These are phyloP conservation scores for Hoplodrina ambigua DNA, from an alignment of 2,888 invertebrate genomes.

Conservation along the genomic window DNA sequence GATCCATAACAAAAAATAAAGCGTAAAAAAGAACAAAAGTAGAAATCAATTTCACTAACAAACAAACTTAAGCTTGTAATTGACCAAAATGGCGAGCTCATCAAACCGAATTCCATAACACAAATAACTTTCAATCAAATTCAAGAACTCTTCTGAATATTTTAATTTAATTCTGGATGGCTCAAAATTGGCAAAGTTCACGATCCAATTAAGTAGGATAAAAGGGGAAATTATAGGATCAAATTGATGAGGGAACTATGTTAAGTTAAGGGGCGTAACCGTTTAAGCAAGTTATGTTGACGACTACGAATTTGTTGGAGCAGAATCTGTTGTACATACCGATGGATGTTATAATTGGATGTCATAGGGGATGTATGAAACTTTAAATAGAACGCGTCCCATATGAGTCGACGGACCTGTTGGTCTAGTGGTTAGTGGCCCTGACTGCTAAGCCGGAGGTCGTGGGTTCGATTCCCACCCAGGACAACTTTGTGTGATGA, in stretches of 20 bases:
- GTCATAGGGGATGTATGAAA: background rate
- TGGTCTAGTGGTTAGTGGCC: too few relatives aligned
- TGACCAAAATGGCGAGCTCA: constrained; percentile 33
- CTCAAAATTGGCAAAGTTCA: constrained; percentile 59
- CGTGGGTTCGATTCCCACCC: too few relatives aligned
- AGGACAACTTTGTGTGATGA: too few relatives aligned
- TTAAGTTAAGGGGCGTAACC: constrained; percentile 12
- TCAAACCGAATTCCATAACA: constrained; percentile 33
- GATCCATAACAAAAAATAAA: background rate
- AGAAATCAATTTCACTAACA: constrained; percentile 9
- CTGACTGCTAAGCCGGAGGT: too few relatives aligned
- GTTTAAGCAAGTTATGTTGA: constrained; percentile 4
- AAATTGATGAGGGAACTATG: constrained; percentile 46
- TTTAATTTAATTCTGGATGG: constrained; percentile 62
- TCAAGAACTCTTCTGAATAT: constrained; percentile 54
- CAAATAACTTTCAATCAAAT: constrained; percentile 60
- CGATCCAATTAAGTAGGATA: constrained; percentile 59
- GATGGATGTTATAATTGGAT: constrained; percentile 13
- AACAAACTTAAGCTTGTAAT: constrained; percentile 42
- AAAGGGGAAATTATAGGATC: constrained; percentile 52
- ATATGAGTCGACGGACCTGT: too few relatives aligned
- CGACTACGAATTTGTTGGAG: constrained; percentile 7
- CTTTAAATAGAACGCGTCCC: background rate
- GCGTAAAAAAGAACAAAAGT: background rate
- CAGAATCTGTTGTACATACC: background rate